These are phyloP conservation scores for Thinocorus orbignyianus DNA, from an alignment of 2,113 vertebrate genomes.

Conservation along the genomic window DNA sequence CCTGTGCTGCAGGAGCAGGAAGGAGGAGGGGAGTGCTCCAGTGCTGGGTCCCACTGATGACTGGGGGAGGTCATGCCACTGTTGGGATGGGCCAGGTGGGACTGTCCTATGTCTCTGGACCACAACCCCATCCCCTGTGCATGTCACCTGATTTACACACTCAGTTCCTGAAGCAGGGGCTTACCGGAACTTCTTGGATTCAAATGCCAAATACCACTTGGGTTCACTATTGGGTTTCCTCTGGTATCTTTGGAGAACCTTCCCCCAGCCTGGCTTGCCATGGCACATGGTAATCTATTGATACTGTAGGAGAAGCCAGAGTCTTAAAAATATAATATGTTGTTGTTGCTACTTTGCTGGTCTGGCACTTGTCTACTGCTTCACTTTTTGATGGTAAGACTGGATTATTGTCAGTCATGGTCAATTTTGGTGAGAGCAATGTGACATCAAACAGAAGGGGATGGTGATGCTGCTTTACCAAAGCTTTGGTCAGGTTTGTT, in stretches of 20 bases:
- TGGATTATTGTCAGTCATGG: background rate
- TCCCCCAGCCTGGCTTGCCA: background rate
- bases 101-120: background rate
- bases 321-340: background rate
- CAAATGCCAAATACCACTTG: background rate
- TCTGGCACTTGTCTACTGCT: background rate
- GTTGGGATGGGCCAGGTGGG: background rate
- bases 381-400: background rate
- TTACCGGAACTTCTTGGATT: background rate
- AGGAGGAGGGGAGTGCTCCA: too few species aligned
- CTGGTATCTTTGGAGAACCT: background rate
- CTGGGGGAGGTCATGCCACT: fast-evolving
- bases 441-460: background rate
- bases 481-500: background rate
- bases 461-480: background rate
- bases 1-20: background rate
- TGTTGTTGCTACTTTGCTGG: background rate
- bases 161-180: too few species aligned
- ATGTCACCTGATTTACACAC: background rate
- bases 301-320: background rate
- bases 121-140: too few species aligned
- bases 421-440: background rate
- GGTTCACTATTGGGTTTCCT: background rate
- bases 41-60: background rate
- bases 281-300: background rate